Percentiles rank a stretch among this genome's conserved stretches.
Conservation (phyloP, 2,888 invertebrate genomes). For the Adela reaumurella region DNA sequence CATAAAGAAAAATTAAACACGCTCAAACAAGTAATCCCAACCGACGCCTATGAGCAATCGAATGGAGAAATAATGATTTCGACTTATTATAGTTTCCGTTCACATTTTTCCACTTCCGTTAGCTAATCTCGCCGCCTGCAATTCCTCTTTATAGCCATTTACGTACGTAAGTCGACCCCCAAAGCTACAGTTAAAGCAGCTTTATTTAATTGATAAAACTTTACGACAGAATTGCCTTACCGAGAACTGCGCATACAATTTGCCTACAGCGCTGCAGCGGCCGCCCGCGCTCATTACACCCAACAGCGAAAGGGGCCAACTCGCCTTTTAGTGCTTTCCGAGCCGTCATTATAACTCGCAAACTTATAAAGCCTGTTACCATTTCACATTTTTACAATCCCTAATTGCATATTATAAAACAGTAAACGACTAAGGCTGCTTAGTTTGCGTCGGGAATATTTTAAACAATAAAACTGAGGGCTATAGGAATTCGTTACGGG, state of each 20-base stretch:
- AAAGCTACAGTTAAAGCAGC: not conserved
- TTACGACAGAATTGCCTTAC: not conserved
- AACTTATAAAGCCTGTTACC: slow-evolving; percentile 18
- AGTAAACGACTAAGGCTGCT: slow-evolving; percentile 23
- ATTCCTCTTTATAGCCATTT: not conserved
- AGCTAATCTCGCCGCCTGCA: not conserved
- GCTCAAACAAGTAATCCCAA: too few relatives aligned
- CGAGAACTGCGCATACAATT: slow-evolving; percentile 22
- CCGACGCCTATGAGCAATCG: too few relatives aligned
- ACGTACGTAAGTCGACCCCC: too few relatives aligned
- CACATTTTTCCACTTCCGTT: not conserved
- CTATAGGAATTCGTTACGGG: too few relatives aligned
- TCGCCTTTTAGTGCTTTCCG: slow-evolving; percentile 26
- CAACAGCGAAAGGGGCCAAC: slow-evolving; percentile 8
- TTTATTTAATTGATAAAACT: not conserved
- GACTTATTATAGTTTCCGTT: too few relatives aligned
- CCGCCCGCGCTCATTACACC: slow-evolving; percentile 24
- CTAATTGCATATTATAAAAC: slow-evolving; percentile 51
- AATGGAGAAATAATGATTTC: too few relatives aligned
- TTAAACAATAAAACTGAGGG: slow-evolving; percentile 10
- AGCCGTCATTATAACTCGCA: slow-evolving; percentile 24
- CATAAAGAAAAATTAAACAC: too few relatives aligned
- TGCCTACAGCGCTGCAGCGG: slow-evolving; percentile 24
- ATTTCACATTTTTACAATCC: slow-evolving; percentile 52
- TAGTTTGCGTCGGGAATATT: slow-evolving; percentile 14